These are phyloP conservation scores for Hypena proboscidalis DNA, from an alignment of 2,888 invertebrate species.

Conservation along the genomic window DNA sequence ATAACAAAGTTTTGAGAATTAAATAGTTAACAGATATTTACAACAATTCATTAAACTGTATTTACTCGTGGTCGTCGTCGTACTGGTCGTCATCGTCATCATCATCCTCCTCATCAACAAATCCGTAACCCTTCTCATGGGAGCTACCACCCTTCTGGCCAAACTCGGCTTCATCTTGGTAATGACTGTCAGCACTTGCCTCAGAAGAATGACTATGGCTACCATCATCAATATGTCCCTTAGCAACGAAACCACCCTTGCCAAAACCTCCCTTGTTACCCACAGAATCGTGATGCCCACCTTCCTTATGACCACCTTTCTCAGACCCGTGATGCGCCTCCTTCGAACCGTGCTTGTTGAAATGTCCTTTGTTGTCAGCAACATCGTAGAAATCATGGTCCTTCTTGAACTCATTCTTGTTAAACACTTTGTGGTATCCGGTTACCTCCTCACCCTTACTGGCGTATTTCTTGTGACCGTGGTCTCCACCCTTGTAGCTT, in stretches of 20 bases:
- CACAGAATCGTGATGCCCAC: conserved; percentile 81
- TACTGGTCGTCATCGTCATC: conserved; percentile 59
- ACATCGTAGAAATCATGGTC: conserved; percentile 91
- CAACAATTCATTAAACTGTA: conserved; percentile 37
- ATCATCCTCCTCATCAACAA: conserved; percentile 63
- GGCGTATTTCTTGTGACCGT: conserved; percentile 85
- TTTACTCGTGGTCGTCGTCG: conserved; percentile 50
- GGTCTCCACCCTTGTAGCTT: conserved; percentile 84
- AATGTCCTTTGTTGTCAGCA: conserved; percentile 87
- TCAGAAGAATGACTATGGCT: conserved; percentile 85
- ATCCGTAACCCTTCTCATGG: conserved; percentile 77
- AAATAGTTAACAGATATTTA: conserved; percentile 61
- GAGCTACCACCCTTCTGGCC: conserved; percentile 81
- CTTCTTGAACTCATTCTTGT: conserved; percentile 92
- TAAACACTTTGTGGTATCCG: conserved; percentile 90
- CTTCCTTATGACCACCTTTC: conserved; percentile 85
- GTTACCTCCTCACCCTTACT: conserved; percentile 89
- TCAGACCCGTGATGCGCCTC: conserved; percentile 82
- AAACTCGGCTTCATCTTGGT: conserved; percentile 82
- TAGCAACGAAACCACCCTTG: conserved; percentile 84
- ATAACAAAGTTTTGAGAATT: conserved; percentile 73
- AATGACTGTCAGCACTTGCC: conserved; percentile 83
- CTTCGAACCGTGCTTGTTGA: conserved; percentile 86
- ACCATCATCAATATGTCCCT: conserved; percentile 82
- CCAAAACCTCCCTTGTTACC: conserved; percentile 81